Evolutionary conservation across 2,113 vertebrate genomes (phyloP).

Genomic region (Rhinogobius similis): DNA sequence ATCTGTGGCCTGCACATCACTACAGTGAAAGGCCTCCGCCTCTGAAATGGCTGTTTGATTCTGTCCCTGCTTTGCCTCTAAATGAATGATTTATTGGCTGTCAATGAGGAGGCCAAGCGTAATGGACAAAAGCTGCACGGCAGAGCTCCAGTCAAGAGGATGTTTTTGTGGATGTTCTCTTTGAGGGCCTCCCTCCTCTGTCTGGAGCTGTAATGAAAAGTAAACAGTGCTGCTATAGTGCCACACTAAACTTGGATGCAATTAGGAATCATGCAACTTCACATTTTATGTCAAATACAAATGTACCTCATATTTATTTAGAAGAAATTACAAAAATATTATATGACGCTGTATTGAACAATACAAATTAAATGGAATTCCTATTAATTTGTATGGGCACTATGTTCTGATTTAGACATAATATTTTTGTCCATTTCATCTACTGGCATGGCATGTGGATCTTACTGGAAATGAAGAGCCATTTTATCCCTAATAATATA

Average conservation of each 20-base stretch:
- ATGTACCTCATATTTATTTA: background rate
- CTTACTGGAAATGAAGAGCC: background rate
- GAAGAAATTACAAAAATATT: slow-evolving; percentile 7
- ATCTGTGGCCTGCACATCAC: slow-evolving; percentile 79
- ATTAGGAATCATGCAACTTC: slow-evolving; percentile 44
- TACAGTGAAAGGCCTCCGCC: slow-evolving; percentile 74
- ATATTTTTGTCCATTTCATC: no score
- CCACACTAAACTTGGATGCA: slow-evolving; percentile 39
- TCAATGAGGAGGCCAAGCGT: slow-evolving; percentile 78
- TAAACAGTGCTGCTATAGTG: slow-evolving; percentile 62
- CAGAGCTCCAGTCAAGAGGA: slow-evolving; percentile 75
- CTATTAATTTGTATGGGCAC: background rate
- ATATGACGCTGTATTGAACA: background rate
- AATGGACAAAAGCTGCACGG: slow-evolving; percentile 78
- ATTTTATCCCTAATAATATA: background rate
- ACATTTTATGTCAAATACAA: slow-evolving; percentile 31
- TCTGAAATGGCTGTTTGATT: slow-evolving; percentile 79
- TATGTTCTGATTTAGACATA: background rate
- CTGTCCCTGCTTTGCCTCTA: slow-evolving; percentile 80
- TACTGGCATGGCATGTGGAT: background rate
- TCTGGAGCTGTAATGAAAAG: slow-evolving; percentile 69
- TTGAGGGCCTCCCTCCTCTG: slow-evolving; percentile 69
- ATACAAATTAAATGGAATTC: background rate
- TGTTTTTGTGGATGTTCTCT: slow-evolving; percentile 76
- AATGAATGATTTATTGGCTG: slow-evolving; percentile 83